A percentile compares a stretch with the other conserved stretches of the same genome.
Conservation (phyloP, 2,113 vertebrate genomes). For the Hiodon tergisus region DNA sequence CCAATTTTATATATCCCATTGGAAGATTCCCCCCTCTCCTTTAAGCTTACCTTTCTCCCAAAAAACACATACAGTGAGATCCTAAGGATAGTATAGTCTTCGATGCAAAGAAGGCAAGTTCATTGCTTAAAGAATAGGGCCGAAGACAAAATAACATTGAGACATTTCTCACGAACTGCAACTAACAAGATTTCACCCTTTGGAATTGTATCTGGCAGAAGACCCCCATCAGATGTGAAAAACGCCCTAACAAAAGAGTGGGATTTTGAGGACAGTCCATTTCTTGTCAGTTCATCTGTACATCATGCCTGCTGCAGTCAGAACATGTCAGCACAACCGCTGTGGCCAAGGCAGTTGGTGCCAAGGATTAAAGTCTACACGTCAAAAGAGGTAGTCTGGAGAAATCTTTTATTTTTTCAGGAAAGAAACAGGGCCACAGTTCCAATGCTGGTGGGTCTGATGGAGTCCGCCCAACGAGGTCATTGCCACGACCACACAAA, state of each 20-base stretch:
- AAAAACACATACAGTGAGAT: neutral
- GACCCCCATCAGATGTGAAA: neutral
- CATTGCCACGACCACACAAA: neutral
- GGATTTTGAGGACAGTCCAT: neutral
- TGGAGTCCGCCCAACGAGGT: neutral
- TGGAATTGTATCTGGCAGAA: neutral
- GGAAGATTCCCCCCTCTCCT: neutral
- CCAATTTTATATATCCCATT: conserved; percentile 3
- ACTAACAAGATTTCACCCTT: neutral
- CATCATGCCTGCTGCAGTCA: neutral
- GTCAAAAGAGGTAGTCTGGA: neutral
- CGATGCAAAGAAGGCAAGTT: no score
- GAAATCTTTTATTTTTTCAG: neutral
- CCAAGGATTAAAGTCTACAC: neutral
- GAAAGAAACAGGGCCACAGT: neutral
- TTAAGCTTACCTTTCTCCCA: neutral
- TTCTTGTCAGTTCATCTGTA: neutral
- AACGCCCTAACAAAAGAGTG: neutral
- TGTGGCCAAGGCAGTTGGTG: neutral
- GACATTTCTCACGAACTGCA: neutral
- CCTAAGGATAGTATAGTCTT: no score
- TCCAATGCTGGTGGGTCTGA: neutral
- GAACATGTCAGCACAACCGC: no score
- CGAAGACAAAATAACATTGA: neutral
- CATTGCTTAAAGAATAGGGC: no score